Evolutionary conservation across 2,113 vertebrate species (phyloP).

Genomic region (Nyctereutes procyonoides): DNA sequence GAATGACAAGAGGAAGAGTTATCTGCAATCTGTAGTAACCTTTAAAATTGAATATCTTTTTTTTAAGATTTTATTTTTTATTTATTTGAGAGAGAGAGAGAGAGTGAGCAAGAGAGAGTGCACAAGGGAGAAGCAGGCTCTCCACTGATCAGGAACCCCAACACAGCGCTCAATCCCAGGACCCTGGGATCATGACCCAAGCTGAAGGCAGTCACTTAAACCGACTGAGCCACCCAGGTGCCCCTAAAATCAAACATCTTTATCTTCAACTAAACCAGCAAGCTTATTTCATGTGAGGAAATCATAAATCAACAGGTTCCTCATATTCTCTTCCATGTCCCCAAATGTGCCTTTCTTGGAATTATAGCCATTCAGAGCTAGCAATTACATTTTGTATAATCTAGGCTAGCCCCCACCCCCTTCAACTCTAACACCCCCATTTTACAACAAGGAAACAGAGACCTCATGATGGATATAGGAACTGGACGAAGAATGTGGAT

Average conservation of each 20-base stretch:
- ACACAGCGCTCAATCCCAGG: no score
- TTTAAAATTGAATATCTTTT: constrained; percentile 56
- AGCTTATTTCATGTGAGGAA: constrained; percentile 62
- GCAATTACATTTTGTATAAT: background rate
- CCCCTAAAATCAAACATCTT: background rate
- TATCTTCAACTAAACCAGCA: constrained; percentile 35
- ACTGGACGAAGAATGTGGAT: constrained; percentile 4
- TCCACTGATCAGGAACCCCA: no score
- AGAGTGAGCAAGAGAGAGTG: no score
- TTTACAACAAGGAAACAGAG: constrained; percentile 39
- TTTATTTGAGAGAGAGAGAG: no score
- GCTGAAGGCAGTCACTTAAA: no score
- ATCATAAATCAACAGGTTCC: constrained; percentile 21
- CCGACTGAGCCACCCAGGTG: no score
- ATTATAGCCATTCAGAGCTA: background rate
- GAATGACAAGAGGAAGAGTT: constrained; percentile 43
- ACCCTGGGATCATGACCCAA: no score
- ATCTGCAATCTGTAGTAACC: constrained; percentile 37
- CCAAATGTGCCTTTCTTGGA: constrained; percentile 13
- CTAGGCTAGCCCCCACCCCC: background rate
- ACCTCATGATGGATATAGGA: background rate
- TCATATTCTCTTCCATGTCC: constrained; percentile 31
- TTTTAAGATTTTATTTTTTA: no score
- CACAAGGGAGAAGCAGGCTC: no score
- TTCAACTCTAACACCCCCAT: background rate